phyloP scores from a whole-genome alignment of 2,888 invertebrate genomes.

The Scaptodrosophila latifasciaeformis region DNA sequence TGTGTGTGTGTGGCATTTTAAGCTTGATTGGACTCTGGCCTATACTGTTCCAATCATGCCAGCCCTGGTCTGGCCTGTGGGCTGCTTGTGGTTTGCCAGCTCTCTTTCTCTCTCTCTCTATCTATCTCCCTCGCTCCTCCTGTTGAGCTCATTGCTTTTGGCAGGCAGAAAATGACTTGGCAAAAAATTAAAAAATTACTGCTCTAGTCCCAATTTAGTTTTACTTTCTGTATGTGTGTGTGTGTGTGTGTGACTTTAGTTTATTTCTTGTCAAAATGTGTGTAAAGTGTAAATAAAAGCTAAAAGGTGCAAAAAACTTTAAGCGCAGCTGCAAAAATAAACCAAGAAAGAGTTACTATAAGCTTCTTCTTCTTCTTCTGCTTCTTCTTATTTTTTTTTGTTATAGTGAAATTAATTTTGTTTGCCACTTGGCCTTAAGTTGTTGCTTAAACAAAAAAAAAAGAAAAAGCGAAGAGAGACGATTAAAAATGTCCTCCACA shows the following conservation, averaged over 20 bases:
- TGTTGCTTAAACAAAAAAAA: constrained; percentile 1
- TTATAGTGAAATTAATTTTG: constrained; percentile 2
- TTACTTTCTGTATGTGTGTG: not conserved
- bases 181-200: constrained; percentile 32
- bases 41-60: too few species aligned
- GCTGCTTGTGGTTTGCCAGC: too few species aligned
- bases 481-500: too few species aligned
- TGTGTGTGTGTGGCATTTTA: constrained; percentile 54
- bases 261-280: constrained; percentile 33
- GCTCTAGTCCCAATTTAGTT: too few species aligned
- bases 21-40: constrained; percentile 44
- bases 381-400: not conserved
- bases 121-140: too few species aligned
- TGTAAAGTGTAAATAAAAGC: constrained; percentile 41
- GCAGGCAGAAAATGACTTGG: constrained; percentile 45
- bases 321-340: constrained; percentile 18
- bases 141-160: too few species aligned
- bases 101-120: too few species aligned
- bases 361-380: not conserved
- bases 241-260: not conserved
- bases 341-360: not conserved
- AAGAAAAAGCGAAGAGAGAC: too few species aligned
- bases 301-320: constrained; percentile 27
- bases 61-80: too few species aligned
- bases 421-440: too few species aligned